phyloP scores from a whole-genome alignment of 2,888 invertebrate genomes.

The Caenorhabditis panamensis region DNA sequence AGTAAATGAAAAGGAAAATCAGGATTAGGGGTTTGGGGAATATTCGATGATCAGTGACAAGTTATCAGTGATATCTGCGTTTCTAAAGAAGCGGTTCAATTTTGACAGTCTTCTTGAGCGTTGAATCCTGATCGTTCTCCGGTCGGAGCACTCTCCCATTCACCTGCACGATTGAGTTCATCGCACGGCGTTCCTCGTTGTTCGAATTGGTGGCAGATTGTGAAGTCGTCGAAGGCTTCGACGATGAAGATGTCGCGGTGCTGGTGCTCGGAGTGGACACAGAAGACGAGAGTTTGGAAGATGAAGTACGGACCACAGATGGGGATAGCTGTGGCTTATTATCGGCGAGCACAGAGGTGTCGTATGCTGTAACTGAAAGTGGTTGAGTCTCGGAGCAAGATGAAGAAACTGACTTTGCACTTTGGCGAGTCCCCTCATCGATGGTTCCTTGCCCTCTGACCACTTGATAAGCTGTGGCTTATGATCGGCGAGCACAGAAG shows the following conservation, averaged over 20 bases:
- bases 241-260: no score
- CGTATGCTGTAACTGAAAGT: slow-evolving; percentile 5
- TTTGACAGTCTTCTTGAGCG: background rate
- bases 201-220: slow-evolving; percentile 2
- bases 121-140: no score
- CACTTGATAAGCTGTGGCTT: background rate
- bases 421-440: no score
- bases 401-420: no score
- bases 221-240: background rate
- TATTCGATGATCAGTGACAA: background rate
- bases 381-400: background rate
- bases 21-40: no score
- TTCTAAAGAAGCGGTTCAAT: no score
- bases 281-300: background rate
- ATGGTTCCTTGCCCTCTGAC: no score
- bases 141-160: background rate
- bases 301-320: background rate
- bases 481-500: slow-evolving; percentile 1
- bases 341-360: slow-evolving; percentile 3
- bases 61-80: background rate
- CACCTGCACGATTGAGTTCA: slow-evolving; percentile 13
- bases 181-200: slow-evolving; percentile 18
- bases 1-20: background rate
- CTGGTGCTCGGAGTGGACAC: no score
- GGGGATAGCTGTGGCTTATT: background rate